phyloP scores from a whole-genome alignment of 2,888 invertebrate species.

The Herminia tarsipennalis region DNA sequence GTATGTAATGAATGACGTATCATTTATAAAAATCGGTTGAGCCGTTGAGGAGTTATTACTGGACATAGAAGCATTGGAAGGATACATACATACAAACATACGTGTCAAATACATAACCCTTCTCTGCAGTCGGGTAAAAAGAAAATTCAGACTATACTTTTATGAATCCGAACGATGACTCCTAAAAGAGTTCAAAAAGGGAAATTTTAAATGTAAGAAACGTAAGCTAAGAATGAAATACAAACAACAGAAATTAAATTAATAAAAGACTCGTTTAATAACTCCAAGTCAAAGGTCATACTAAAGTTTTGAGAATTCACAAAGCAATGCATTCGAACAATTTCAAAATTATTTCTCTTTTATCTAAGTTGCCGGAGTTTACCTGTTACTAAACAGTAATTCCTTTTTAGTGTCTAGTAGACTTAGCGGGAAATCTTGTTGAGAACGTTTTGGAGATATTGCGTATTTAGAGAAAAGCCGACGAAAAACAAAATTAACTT shows the following conservation, averaged over 20 bases:
- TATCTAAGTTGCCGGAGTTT: constrained; percentile 10
- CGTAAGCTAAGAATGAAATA: background rate
- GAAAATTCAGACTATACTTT: too few species aligned
- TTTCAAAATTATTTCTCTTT: constrained; percentile 17
- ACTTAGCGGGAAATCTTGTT: constrained; percentile 32
- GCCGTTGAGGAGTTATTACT: too few species aligned
- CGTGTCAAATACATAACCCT: too few species aligned
- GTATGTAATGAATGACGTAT: too few species aligned
- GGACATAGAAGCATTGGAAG: too few species aligned
- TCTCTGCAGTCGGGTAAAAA: too few species aligned
- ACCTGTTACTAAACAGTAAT: constrained; percentile 23
- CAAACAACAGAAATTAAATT: constrained; percentile 2
- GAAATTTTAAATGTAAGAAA: background rate
- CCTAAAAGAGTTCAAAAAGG: too few species aligned
- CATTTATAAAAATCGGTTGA: too few species aligned
- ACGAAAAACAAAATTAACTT: background rate
- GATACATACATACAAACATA: too few species aligned
- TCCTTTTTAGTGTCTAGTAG: constrained; percentile 25
- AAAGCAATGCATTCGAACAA: constrained; percentile 16
- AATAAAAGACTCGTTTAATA: constrained; percentile 9
- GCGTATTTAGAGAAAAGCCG: constrained; percentile 9
- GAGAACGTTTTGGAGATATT: constrained; percentile 19
- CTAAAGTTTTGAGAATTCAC: constrained; percentile 5
- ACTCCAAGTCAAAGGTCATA: constrained; percentile 5
- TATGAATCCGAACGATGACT: too few species aligned